phyloP scores from a whole-genome alignment of 2,113 vertebrate genomes.

The Hyperopisus bebe region DNA sequence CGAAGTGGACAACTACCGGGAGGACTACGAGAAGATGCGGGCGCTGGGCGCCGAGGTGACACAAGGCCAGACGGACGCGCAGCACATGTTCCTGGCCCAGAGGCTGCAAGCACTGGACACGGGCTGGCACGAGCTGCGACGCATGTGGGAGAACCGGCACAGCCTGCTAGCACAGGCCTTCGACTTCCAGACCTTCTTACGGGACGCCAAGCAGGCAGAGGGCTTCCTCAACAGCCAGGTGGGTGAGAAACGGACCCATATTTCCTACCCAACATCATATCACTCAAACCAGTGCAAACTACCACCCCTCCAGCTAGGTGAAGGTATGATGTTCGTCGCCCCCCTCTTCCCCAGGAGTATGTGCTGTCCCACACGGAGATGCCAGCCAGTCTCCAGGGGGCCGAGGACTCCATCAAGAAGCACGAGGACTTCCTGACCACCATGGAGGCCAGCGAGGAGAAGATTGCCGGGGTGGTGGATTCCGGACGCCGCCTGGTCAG shows the following conservation, averaged over 20 bases:
- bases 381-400: slow-evolving; percentile 77
- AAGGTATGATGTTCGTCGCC: background rate
- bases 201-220: slow-evolving; percentile 84
- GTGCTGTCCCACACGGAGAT: slow-evolving; percentile 85
- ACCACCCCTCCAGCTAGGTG: background rate
- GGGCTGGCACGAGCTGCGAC: slow-evolving; percentile 83
- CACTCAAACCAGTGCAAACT: background rate
- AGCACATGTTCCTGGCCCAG: slow-evolving; percentile 80
- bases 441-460: slow-evolving; percentile 86
- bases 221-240: slow-evolving; percentile 91
- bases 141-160: slow-evolving; percentile 90
- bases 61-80: slow-evolving; percentile 76
- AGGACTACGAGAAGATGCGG: slow-evolving; percentile 78
- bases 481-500: slow-evolving; percentile 77
- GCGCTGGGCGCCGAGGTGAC: slow-evolving; percentile 81
- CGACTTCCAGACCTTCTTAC: slow-evolving; percentile 82
- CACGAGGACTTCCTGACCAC: slow-evolving; percentile 88
- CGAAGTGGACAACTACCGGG: slow-evolving; percentile 82
- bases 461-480: slow-evolving; percentile 75
- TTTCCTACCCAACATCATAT: background rate
- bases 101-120: slow-evolving; percentile 83
- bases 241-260: background rate
- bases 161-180: slow-evolving; percentile 80
- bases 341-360: slow-evolving; percentile 69
- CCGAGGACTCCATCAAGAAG: slow-evolving; percentile 82